These are phyloP conservation scores for Bradypodion pumilum DNA, from an alignment of 2,797 vertebrate genomes.

Conservation along the genomic window DNA sequence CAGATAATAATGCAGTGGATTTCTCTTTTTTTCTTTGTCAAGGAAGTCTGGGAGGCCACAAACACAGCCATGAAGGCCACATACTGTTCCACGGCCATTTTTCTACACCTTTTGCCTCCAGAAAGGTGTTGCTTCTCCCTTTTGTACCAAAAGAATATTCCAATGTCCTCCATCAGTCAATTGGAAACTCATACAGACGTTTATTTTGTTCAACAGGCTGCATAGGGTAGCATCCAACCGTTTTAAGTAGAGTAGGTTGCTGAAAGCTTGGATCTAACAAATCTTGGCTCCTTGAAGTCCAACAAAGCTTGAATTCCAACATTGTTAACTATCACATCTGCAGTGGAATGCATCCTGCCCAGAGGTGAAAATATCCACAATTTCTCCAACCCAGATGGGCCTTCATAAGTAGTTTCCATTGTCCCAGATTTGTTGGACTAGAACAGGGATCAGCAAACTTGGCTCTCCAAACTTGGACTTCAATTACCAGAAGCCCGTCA, in stretches of 20 bases:
- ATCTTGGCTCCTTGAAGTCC: neutral
- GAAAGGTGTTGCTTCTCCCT: too few relatives aligned
- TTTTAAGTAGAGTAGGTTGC: neutral
- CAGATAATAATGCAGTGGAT: too few relatives aligned
- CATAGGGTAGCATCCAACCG: neutral
- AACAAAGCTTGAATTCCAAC: slow-evolving; percentile 20
- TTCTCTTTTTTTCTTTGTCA: too few relatives aligned
- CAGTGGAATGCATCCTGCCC: slow-evolving; percentile 20
- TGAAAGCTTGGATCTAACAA: neutral
- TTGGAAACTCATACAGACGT: neutral
- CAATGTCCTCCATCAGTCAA: too few relatives aligned
- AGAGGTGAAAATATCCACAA: neutral
- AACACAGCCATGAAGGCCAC: too few relatives aligned
- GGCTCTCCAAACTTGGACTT: too few relatives aligned
- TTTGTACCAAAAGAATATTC: too few relatives aligned
- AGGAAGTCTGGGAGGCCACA: too few relatives aligned
- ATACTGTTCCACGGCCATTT: too few relatives aligned
- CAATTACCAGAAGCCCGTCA: too few relatives aligned
- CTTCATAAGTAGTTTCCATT: slow-evolving; percentile 33
- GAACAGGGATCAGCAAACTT: too few relatives aligned
- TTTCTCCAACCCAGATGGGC: slow-evolving; percentile 42
- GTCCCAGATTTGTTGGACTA: slow-evolving; percentile 31
- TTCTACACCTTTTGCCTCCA: too few relatives aligned
- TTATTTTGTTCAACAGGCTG: slow-evolving; percentile 24
- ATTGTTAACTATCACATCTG: slow-evolving; percentile 28